phyloP scores from a whole-genome alignment of 2,888 invertebrate species.

The Lepidochrysops patricia region DNA sequence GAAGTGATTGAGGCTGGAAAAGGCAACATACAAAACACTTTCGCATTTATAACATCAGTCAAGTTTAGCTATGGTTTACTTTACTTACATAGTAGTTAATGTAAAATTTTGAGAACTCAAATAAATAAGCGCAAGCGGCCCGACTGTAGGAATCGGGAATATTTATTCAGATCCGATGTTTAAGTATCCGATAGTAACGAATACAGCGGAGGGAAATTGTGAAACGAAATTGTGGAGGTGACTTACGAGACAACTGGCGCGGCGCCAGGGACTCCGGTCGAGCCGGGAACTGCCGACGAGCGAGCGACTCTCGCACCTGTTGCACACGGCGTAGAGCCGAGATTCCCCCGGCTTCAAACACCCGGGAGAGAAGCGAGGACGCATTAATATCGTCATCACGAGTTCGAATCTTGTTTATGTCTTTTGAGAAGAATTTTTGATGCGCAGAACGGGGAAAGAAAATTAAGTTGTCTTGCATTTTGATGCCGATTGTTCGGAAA shows the following conservation, averaged over 20 bases:
- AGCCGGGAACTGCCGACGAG: background rate
- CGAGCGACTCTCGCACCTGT: background rate
- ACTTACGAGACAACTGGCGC: slow-evolving; percentile 10
- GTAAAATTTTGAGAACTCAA: background rate
- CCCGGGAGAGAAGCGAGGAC: background rate
- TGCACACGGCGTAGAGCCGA: background rate
- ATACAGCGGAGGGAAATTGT: background rate
- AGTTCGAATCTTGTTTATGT: slow-evolving; percentile 15
- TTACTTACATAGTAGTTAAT: too few relatives aligned
- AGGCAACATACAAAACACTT: too few relatives aligned
- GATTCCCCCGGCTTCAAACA: background rate
- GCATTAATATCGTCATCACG: slow-evolving; percentile 16
- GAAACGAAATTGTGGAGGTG: slow-evolving; percentile 8
- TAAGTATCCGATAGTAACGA: slow-evolving; percentile 3
- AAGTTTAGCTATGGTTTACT: too few relatives aligned
- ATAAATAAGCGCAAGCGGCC: background rate
- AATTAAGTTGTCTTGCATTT: slow-evolving; percentile 11
- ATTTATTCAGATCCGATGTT: background rate
- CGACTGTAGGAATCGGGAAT: background rate
- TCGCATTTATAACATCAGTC: too few relatives aligned
- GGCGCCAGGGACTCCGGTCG: slow-evolving; percentile 1
- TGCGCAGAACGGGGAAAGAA: slow-evolving; percentile 11
- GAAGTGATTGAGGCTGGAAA: too few relatives aligned
- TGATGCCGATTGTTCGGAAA: slow-evolving; percentile 5
- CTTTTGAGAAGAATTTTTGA: slow-evolving; percentile 7